These are phyloP conservation scores for Trichopoda pennipes DNA, from an alignment of 2,888 invertebrate genomes.

Conservation along the genomic window DNA sequence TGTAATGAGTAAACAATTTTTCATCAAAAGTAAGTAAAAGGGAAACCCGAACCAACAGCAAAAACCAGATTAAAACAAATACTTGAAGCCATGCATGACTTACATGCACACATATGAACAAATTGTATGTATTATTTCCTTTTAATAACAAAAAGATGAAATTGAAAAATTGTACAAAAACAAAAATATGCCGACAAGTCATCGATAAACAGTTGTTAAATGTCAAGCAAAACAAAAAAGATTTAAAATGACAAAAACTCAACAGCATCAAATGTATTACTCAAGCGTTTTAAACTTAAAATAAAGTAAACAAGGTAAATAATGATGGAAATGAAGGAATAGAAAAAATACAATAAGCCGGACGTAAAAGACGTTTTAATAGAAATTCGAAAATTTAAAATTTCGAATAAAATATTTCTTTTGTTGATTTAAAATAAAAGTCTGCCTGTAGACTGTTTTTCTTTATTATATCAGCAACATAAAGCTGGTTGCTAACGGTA, in stretches of 20 bases:
- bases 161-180: not conserved
- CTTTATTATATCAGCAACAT: constrained; percentile 1
- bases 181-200: constrained; percentile 23
- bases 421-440: no score
- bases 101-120: not conserved
- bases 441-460: no score
- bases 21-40: constrained; percentile 29
- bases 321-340: not conserved
- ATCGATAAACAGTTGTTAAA: constrained; percentile 57
- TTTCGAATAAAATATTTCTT: not conserved
- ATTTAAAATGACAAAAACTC: constrained; percentile 41
- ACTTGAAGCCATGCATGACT: not conserved
- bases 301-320: constrained; percentile 27
- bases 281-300: constrained; percentile 8
- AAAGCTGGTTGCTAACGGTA: constrained; percentile 60
- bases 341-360: constrained; percentile 13
- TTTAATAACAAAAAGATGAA: constrained; percentile 4
- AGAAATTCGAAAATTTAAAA: not conserved
- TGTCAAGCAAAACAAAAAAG: constrained; percentile 28
- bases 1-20: constrained; percentile 63
- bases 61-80: constrained; percentile 1
- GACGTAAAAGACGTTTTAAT: constrained; percentile 15
- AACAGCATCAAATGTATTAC: constrained; percentile 5
- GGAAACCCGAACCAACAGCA: not conserved
- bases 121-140: not conserved